phyloP scores from a whole-genome alignment of 2,888 invertebrate species.

The Drosophila mulleri region DNA sequence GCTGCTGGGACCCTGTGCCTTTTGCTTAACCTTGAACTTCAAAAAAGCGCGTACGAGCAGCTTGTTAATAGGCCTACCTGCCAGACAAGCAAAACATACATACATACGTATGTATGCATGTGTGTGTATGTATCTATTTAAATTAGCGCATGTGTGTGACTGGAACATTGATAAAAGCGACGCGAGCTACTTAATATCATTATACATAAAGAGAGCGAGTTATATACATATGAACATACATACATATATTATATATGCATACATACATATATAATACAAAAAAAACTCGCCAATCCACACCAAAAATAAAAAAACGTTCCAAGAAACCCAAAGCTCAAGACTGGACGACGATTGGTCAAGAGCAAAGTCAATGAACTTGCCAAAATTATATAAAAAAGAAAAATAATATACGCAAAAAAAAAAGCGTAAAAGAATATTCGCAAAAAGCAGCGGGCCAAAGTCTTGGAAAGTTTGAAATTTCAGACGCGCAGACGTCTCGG shows the following conservation, averaged over 20 bases:
- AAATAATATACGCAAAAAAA: conserved; percentile 12
- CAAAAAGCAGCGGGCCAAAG: conserved; percentile 27
- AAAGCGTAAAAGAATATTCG: conserved; percentile 27
- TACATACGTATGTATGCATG: background rate
- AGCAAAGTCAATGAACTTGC: conserved; percentile 72
- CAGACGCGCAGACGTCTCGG: conserved; percentile 74
- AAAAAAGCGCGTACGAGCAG: conserved; percentile 66
- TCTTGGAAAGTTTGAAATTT: conserved; percentile 76
- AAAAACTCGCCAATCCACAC: conserved; percentile 25
- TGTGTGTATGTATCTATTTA: conserved; percentile 41
- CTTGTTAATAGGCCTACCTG: conserved; percentile 73
- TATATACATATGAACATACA: background rate
- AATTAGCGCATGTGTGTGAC: conserved; percentile 45
- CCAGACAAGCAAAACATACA: conserved; percentile 14
- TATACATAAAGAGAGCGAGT: conserved; percentile 2
- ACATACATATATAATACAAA: background rate
- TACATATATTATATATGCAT: background rate
- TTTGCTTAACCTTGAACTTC: conserved; percentile 84
- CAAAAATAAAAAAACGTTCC: conserved; percentile 29
- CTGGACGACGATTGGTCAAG: conserved; percentile 57
- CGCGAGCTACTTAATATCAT: conserved; percentile 41
- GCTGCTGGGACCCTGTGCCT: conserved; percentile 19
- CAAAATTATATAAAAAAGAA: conserved; percentile 26
- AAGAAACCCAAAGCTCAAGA: conserved; percentile 46
- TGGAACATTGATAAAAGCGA: conserved; percentile 37